Base-by-base conservation (phyloP, 2,797 vertebrate species). In the Sardinella longiceps region DNA sequence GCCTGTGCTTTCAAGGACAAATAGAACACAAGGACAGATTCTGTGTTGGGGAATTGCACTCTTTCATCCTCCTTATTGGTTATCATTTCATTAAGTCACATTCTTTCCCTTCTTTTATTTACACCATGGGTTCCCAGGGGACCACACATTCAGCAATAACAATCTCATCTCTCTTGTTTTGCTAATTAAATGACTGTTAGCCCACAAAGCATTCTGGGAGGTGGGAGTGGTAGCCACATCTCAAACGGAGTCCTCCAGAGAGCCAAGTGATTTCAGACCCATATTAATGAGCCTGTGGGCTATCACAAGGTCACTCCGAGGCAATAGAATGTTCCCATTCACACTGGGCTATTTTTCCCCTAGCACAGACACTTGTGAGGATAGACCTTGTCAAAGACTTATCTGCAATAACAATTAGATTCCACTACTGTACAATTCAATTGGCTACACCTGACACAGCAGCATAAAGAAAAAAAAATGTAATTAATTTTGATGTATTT, bases 61-160 rank as follows among this genome's bases (percentile, higher is more conserved):
- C 37, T 77, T 43, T 43, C 70, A 23, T 77, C 33, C 33, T 77
- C 70, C 70, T 43, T 7, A 39, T 39, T 23, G 33, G 14, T 77
- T 77, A 37, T n/a, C 20, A 43, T 77, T 84, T 58, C 87, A 86
- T 80, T 58, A 87, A 86, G 83, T 58, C 63, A 83, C 84, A 88
- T 88, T 90, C 87, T 82, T 80, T 80, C 39, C 33, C 33, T 82
- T 14, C 9, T 63, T 80, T 28, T 18, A 45, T 74, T 39, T 18
- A 51, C 70, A 43, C 53, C 7, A 43, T 77, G 23, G 7, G 63
- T 30, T 60, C 50, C 7, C 70, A 1, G 23, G 15, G 37, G 33
- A 77, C 70, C 70, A 77, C 37, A 43, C 70, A 77, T 77, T 43
- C 33, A n/a, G 33, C 37, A 39, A 77, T 18, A 77, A 77, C 37